These are phyloP conservation scores for Ormia ochracea DNA, from an alignment of 2,888 invertebrate species.

Conservation along the genomic window DNA sequence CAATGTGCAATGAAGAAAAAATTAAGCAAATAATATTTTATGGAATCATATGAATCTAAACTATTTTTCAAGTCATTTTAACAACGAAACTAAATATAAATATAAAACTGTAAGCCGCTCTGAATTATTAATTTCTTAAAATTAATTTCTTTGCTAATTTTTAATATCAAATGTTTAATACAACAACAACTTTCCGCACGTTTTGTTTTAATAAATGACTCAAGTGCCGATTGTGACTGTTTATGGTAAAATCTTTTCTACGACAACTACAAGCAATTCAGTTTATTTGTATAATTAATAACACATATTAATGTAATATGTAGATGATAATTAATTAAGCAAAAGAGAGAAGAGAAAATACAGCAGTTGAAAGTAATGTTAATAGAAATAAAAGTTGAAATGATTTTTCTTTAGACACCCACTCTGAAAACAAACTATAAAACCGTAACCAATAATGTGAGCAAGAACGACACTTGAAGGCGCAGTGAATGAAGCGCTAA, in stretches of 20 bases:
- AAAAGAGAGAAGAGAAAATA: background rate
- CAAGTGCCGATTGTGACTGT: background rate
- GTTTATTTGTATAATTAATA: background rate
- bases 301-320: background rate
- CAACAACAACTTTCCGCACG: too few species aligned
- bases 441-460: background rate
- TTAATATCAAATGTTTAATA: too few species aligned
- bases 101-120: too few species aligned
- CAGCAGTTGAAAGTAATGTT: background rate
- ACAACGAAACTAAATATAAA: too few species aligned
- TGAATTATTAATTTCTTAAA: too few species aligned
- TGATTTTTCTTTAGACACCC: constrained; percentile 4
- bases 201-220: constrained; percentile 18
- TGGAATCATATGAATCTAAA: too few species aligned
- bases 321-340: constrained; percentile 15
- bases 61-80: too few species aligned
- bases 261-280: background rate
- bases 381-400: background rate
- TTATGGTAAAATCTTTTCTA: constrained; percentile 17
- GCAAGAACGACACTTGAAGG: background rate
- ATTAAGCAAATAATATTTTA: too few species aligned
- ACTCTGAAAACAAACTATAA: background rate
- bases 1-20: too few species aligned
- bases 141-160: too few species aligned
- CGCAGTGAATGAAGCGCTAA: too few species aligned